phyloP scores from a whole-genome alignment of 2,797 vertebrate species.

The Tapera naevia region DNA sequence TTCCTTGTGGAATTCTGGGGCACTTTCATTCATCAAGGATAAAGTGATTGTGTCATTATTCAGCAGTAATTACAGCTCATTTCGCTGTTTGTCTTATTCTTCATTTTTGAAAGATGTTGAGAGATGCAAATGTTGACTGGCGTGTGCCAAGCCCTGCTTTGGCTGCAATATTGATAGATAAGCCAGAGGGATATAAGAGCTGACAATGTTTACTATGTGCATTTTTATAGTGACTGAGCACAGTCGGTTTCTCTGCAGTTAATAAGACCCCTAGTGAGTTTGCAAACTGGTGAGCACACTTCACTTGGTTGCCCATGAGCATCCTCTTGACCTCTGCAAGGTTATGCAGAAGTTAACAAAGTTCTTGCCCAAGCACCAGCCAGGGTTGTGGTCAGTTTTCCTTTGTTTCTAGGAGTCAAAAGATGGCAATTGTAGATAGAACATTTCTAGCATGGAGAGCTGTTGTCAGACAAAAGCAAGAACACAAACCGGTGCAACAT shows the following conservation, averaged over 20 bases:
- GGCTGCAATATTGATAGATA: not conserved
- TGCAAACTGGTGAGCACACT: not conserved
- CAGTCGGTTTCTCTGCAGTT: not conserved
- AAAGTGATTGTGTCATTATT: not conserved
- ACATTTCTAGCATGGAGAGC: not conserved
- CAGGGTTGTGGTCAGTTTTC: not conserved
- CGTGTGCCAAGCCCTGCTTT: not conserved
- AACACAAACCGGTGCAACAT: not conserved
- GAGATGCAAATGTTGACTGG: not conserved
- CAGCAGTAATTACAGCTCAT: not conserved
- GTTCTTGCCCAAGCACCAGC: not conserved
- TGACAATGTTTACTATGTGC: not conserved
- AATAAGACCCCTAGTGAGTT: not conserved
- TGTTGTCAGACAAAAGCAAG: not conserved
- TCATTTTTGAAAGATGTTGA: not conserved
- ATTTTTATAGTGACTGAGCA: not conserved
- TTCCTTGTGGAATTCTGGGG: not conserved
- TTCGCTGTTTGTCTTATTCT: not conserved
- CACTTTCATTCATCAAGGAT: not conserved
- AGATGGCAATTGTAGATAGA: not conserved
- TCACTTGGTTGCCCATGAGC: not conserved
- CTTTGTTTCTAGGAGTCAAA: not conserved
- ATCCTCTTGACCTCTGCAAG: not conserved
- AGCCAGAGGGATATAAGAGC: not conserved
- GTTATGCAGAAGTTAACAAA: not conserved